Conservation (phyloP, 2,797 vertebrate species). For the Xyrichtys novacula region DNA sequence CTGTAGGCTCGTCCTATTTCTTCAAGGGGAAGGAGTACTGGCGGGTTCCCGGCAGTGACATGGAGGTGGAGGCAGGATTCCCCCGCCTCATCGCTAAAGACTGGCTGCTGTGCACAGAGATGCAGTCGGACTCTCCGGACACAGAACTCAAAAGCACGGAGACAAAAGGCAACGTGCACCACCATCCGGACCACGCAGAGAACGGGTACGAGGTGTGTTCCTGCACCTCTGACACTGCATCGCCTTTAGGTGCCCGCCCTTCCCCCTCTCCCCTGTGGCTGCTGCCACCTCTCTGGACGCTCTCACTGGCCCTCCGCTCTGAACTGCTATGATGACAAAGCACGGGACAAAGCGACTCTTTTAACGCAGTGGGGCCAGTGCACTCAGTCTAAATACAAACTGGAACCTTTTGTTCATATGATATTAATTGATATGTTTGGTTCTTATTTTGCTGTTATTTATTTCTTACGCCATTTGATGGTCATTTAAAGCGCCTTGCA, state of each 20-base stretch:
- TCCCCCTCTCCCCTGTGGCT: constrained; percentile 69
- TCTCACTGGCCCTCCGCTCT: constrained; percentile 50
- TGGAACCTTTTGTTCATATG: constrained; percentile 58
- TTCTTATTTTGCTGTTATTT: constrained; percentile 70
- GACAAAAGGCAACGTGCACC: constrained; percentile 82
- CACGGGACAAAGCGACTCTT: constrained; percentile 40
- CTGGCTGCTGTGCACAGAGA: constrained; percentile 93
- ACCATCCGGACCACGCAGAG: constrained; percentile 85
- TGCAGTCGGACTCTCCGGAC: constrained; percentile 85
- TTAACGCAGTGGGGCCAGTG: constrained; percentile 23
- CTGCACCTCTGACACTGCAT: constrained; percentile 87
- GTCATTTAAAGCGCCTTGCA: constrained; percentile 67
- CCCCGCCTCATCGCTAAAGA: constrained; percentile 91
- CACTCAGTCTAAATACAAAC: constrained; percentile 38
- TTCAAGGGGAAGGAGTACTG: constrained; percentile 96
- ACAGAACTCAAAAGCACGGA: constrained; percentile 78
- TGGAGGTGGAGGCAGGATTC: constrained; percentile 89
- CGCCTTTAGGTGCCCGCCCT: constrained; percentile 44
- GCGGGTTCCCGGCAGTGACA: constrained; percentile 89
- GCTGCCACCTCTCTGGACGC: constrained; percentile 75
- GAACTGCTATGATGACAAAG: constrained; percentile 73
- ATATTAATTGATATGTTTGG: constrained; percentile 59
- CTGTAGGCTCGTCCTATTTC: constrained; percentile 93
- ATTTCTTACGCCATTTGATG: constrained; percentile 66
- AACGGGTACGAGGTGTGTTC: constrained; percentile 94